Evolutionary conservation across 2,888 invertebrate genomes (phyloP), one percentile per base, ranked within the genome.

Genomic region (Macaria notata): DNA sequence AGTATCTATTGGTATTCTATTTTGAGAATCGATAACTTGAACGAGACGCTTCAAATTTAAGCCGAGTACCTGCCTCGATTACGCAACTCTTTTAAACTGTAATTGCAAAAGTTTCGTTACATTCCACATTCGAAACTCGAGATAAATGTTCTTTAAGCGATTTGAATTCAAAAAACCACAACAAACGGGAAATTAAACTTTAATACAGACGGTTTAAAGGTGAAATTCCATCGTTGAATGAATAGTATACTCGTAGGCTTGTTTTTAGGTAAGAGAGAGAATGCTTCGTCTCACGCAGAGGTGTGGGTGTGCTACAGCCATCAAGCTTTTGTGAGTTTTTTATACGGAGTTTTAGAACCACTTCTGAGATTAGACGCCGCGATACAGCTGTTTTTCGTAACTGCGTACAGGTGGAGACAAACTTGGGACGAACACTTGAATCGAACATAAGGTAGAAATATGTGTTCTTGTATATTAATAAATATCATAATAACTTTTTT

Each of bases 351-450:
- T 71, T 64, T 59, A 64, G 55, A 63, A 63, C 56, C 68, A 67
- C 65, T 70, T 65, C 56, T 62, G 63, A 64, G 63, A 70, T 70
- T 72, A 64, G 59, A 65, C 59, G 51, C 53, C 45, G 54, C 30
- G 44, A 31, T 49, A 60, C 59, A 56, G 54, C 56, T 48, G 49
- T 51, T 39, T 36, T 46, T 49, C 31, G 44, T n/a, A 45, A 51
- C n/a, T 38, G 38, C 4, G 51, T 45, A 36, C 33, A 36, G 33
- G 4, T 7, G 33, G 33, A 36, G 7, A 36, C 33, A 36, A 36
- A 7, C 33, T 36, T 36, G 33, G 33, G 33, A 36, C 33, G 7
- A 36, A 6, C 33, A 36, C 1, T 36, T 7, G 33, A 6, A 36
- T 36, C 7, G 7, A 3, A 6, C 33, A 7, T 36, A 2, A 7